Evolutionary conservation across 2,888 invertebrate species (phyloP).

Genomic region (Drosophila formosana): DNA sequence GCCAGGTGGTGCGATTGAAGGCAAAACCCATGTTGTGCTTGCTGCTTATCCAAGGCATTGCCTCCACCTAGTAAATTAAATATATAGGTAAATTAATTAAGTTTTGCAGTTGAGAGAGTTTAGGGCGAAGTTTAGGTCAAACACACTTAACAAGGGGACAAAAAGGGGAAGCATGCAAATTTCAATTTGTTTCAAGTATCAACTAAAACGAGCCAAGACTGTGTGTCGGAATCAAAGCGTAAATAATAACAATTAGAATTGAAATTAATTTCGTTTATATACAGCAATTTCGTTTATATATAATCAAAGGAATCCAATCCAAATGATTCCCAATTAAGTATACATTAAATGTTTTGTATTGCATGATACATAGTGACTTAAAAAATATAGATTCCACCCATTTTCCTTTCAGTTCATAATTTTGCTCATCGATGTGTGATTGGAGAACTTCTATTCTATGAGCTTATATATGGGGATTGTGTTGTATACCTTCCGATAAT

Average conservation of each 20-base stretch:
- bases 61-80: constrained; percentile 89
- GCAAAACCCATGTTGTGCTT: constrained; percentile 99
- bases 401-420: too few species aligned
- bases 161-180: constrained; percentile 57
- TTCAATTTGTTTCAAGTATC: constrained; percentile 31
- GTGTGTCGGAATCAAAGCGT: constrained; percentile 7
- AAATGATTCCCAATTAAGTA: neutral
- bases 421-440: too few species aligned
- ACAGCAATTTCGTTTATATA: constrained; percentile 3
- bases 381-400: too few species aligned
- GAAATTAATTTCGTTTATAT: neutral
- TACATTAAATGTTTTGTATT: neutral
- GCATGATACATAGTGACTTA: too few species aligned
- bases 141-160: constrained; percentile 33
- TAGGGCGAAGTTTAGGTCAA: neutral
- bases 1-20: constrained; percentile 95
- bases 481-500: constrained; percentile 69
- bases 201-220: constrained; percentile 32
- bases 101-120: neutral
- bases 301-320: neutral
- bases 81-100: neutral
- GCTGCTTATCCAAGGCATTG: constrained; percentile 97
- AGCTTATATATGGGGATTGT: constrained; percentile 1
- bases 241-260: neutral
- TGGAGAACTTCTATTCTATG: constrained; percentile 12